Percentiles rank a stretch among this genome's conserved stretches.
phyloP scores from a whole-genome alignment of 1,140 invertebrate species.

The Philopotamus ludificatus region DNA sequence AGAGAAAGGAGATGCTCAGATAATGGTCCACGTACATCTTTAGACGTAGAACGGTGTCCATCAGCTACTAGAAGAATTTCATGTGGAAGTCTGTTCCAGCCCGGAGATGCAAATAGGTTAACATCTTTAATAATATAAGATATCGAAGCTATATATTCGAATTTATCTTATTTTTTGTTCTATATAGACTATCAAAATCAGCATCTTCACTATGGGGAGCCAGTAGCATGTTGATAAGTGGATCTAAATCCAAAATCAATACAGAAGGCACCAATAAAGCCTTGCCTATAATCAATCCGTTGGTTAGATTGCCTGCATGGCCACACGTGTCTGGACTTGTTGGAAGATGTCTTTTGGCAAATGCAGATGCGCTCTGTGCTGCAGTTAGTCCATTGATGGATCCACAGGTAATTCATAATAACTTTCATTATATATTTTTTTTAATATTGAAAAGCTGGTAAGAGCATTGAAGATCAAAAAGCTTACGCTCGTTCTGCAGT shows the following conservation, averaged over 20 bases:
- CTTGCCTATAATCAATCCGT: conserved; percentile 86
- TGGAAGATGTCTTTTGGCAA: conserved; percentile 79
- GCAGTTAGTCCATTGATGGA: conserved; percentile 92
- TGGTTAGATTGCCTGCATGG: conserved; percentile 83
- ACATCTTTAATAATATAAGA: no score
- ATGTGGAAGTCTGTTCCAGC: conserved; percentile 73
- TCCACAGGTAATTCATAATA: no score
- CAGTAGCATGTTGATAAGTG: conserved; percentile 45
- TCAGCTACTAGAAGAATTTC: conserved; percentile 74
- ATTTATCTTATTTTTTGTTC: not conserved
- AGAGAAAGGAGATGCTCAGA: conserved; percentile 37
- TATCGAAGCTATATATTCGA: not conserved
- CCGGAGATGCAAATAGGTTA: conserved; percentile 61
- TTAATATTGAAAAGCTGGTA: no score
- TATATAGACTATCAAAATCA: conserved; percentile 52
- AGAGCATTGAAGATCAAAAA: no score
- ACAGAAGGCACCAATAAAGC: conserved; percentile 61
- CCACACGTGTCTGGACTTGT: conserved; percentile 65
- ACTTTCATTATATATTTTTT: no score
- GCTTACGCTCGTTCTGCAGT: not conserved
- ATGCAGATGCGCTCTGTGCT: conserved; percentile 94
- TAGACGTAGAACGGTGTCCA: conserved; percentile 38
- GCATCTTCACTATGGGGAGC: conserved; percentile 57
- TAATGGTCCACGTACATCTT: conserved; percentile 34
- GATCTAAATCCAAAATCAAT: conserved; percentile 44